Percentiles rank a stretch among this genome's conserved stretches.
phyloP scores from a whole-genome alignment of 2,113 vertebrate genomes.

The Apodemus speciosus region DNA sequence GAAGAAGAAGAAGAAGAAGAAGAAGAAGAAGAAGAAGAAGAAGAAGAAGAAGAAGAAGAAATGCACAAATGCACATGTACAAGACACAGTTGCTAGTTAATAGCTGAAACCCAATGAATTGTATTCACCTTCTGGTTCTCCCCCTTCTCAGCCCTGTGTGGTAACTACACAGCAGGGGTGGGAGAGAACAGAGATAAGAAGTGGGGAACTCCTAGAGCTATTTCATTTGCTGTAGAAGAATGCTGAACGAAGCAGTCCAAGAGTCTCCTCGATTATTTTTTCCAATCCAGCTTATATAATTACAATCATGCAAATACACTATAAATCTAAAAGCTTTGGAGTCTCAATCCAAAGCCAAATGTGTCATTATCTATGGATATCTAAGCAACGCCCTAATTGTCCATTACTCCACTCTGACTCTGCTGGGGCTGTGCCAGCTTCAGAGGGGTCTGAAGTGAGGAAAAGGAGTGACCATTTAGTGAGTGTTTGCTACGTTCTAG shows the following conservation, averaged over 20 bases:
- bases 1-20: not conserved
- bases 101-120: not conserved
- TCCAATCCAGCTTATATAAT: slow-evolving; percentile 46
- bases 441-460: not conserved
- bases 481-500: rapidly evolving
- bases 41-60: not conserved
- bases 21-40: rapidly evolving
- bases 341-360: slow-evolving; percentile 42
- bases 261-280: not conserved
- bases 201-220: not conserved
- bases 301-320: slow-evolving; percentile 41
- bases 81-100: not conserved
- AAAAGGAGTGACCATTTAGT: not conserved
- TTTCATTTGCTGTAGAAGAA: slow-evolving; percentile 1
- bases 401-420: slow-evolving; percentile 31
- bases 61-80: not conserved
- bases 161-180: not conserved
- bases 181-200: not conserved
- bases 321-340: slow-evolving; percentile 46
- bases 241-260: slow-evolving; percentile 16
- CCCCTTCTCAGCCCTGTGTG: not conserved
- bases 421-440: not conserved
- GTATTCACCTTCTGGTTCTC: not conserved
- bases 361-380: slow-evolving; percentile 60
- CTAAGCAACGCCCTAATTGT: slow-evolving; percentile 51